Percentiles rank a stretch among this genome's conserved stretches.
Evolutionary conservation across 2,113 vertebrate species (phyloP).

Genomic region (Ceuthmochares aereus): DNA sequence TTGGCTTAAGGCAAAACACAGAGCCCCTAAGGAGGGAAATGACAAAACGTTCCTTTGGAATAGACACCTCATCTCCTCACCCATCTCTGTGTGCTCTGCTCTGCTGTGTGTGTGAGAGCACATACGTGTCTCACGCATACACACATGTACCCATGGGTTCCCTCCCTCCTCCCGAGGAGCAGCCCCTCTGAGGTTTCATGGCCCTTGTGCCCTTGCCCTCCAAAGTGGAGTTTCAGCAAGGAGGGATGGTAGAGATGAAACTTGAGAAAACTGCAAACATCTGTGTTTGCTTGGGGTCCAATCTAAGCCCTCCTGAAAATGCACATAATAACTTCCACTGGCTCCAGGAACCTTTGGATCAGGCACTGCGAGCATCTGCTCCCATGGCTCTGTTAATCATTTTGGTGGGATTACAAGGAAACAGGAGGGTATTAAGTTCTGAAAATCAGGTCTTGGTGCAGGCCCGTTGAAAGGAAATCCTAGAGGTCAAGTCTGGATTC

Average conservation of each 20-base stretch:
- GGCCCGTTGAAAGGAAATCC: neutral
- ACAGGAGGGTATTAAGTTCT: neutral
- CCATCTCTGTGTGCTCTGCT: neutral
- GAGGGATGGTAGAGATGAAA: neutral
- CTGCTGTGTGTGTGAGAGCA: neutral
- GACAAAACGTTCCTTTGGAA: conserved; percentile 25
- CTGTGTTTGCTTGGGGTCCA: neutral
- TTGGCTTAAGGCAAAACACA: conserved; percentile 26
- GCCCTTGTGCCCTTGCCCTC: neutral
- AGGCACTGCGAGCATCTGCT: neutral
- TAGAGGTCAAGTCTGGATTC: neutral
- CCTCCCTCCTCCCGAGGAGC: neutral
- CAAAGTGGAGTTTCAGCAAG: neutral
- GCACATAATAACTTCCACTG: conserved; percentile 9
- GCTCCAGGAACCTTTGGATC: neutral
- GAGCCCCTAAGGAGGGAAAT: conserved; percentile 54
- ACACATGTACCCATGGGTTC: fast-evolving
- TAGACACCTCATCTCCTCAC: neutral
- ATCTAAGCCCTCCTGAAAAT: neutral
- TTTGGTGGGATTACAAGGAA: neutral
- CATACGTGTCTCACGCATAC: fast-evolving
- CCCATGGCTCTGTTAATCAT: conserved; percentile 7
- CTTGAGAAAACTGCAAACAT: conserved; percentile 28
- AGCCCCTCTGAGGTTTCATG: neutral
- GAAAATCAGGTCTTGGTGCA: neutral